Evolutionary conservation across 2,797 vertebrate genomes (phyloP), one percentile per base, ranked within the genome.

Genomic region (Lithobates pipiens): DNA sequence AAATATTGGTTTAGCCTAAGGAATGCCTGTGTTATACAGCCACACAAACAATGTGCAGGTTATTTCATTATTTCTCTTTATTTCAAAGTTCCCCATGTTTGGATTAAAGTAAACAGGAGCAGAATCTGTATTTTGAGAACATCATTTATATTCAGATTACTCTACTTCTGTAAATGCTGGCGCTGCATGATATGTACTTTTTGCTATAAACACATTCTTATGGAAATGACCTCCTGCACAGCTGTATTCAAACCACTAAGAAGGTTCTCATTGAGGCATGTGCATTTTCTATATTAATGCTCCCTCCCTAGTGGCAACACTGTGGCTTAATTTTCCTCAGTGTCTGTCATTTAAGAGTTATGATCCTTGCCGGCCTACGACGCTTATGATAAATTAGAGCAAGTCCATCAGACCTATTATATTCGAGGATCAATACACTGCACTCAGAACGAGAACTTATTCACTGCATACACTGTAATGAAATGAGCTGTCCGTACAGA

Each of bases 401-500:
- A 32, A 83, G 85, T 79, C 85, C 80, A 86, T 86, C 69, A 83
- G 39, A 61, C 69, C 81, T 86, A 83, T 86, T 79, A 78, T 79
- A 79, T 68, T 68, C 15, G n/a, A 67, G 69, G 76, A 86, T 86
- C 85, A 79, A 86, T 86, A 83, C 21, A 5, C 42, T 67, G 77
- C 77, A 80, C 50, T 85, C 70, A 76, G 54, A 36, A 42, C 39
- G 61, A 74, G 73, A 61, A 77, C 75, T 73, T 75, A 74, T 27
- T 74, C 75, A 86, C 75, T 75, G 85, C 80, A 76, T 78, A 77
- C 61, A 54, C 29, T 57, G 69, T 86, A 86, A 86, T 86, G 85
- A 86, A 86, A 79, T 83, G 80, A 86, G 61, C 80, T 86, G 85
- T 86, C 80, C 85, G 72, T 86, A 83, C 29, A 74, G 69, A 83